Evolutionary conservation across 2,797 vertebrate species (phyloP).

Genomic region (Buceros bicornis): DNA sequence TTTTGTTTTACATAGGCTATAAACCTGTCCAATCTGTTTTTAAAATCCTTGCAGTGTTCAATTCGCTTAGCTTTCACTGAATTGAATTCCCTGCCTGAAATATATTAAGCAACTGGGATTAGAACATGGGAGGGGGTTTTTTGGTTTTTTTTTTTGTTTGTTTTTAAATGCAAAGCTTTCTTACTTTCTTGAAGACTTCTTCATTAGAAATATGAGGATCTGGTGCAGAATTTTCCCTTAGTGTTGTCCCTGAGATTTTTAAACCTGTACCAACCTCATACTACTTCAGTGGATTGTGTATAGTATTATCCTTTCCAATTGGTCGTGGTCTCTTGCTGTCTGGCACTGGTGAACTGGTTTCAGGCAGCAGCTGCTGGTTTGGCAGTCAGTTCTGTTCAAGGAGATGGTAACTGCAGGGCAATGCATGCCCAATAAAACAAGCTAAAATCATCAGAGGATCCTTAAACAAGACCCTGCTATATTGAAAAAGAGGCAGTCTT

Average conservation of each 20-base stretch:
- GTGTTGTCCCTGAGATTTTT: not conserved
- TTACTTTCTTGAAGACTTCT: not conserved
- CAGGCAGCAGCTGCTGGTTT: conserved; percentile 26
- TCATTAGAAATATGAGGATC: not conserved
- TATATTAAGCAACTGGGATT: not conserved
- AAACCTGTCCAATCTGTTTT: conserved; percentile 37
- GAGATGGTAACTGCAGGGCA: not conserved
- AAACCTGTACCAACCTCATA: not conserved
- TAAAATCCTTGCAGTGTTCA: conserved; percentile 40
- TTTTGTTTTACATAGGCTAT: conserved; percentile 55
- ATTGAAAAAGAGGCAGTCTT: conserved; percentile 5
- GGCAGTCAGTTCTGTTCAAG: conserved; percentile 11
- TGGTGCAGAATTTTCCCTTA: not conserved
- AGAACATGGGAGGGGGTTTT: not conserved
- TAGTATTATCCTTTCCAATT: not conserved
- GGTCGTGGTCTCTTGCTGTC: not conserved
- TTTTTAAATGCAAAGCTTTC: not conserved
- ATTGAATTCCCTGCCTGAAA: conserved; percentile 18
- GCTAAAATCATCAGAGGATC: conserved; percentile 24
- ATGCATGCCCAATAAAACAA: conserved; percentile 5
- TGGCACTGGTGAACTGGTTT: not conserved
- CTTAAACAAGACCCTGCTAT: conserved; percentile 14
- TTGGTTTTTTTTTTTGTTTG: not conserved
- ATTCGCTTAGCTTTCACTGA: conserved; percentile 8
- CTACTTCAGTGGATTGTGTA: not conserved